Evolutionary conservation across 2,113 vertebrate genomes (phyloP).

Genomic region (Atractosteus spatula): DNA sequence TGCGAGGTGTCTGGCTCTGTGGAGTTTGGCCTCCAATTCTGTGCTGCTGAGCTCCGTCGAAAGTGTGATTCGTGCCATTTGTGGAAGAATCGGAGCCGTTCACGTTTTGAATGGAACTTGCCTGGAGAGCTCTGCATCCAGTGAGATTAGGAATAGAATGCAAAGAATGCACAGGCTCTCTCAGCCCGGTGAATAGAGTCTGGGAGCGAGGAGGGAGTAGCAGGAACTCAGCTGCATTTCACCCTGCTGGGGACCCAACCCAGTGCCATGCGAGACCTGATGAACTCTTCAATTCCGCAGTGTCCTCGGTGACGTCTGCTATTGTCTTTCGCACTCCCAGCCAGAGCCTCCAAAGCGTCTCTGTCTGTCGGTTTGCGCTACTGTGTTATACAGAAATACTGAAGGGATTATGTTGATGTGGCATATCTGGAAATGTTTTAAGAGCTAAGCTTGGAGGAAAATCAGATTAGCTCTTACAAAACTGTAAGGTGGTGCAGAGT

Average conservation of each 20-base stretch:
- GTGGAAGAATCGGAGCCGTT: too few species aligned
- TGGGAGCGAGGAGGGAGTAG: neutral
- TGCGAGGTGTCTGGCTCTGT: too few species aligned
- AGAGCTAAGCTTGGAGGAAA: slow-evolving; percentile 40
- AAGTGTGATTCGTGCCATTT: too few species aligned
- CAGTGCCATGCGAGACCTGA: too few species aligned
- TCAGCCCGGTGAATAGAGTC: too few species aligned
- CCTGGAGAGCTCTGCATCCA: too few species aligned
- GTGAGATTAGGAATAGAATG: too few species aligned
- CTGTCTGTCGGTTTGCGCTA: slow-evolving; percentile 6
- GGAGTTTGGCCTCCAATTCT: too few species aligned
- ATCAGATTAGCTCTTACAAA: slow-evolving; percentile 51
- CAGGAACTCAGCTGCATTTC: neutral
- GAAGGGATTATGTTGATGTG: slow-evolving; percentile 29
- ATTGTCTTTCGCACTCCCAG: neutral
- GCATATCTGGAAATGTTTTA: slow-evolving; percentile 49
- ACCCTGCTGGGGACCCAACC: neutral
- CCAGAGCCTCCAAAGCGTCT: neutral
- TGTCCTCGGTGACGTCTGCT: neutral
- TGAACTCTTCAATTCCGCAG: too few species aligned
- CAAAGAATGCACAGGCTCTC: too few species aligned
- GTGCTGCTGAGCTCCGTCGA: neutral
- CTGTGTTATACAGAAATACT: slow-evolving; percentile 15
- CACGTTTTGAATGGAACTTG: too few species aligned
- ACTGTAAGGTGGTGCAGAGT: slow-evolving; percentile 31